Base-by-base conservation (phyloP, 2,888 invertebrate genomes). In the Xanthorhoe designata region DNA sequence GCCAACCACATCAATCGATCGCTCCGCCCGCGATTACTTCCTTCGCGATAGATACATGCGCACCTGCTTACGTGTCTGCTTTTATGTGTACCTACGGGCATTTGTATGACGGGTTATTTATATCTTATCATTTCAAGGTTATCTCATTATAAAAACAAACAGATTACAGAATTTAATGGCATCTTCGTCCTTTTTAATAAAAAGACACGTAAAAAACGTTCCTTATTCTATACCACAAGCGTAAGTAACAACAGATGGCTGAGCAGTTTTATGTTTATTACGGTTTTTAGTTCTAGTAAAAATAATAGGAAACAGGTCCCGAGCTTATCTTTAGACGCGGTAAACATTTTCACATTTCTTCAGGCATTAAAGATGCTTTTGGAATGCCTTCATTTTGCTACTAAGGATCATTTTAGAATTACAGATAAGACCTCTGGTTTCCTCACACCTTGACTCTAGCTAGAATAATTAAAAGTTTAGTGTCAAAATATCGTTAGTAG, bases 21-120 rank as follows among this genome's bases (percentile, higher is more conserved):
- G 47, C 17, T 51, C 35, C 35, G 47, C 47, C 29, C 18, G 47
- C 45, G 8, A 19, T 55, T 38, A 29, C n/a, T 38, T 62, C 55
- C 19, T 55, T 38, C 38, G 55, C 47, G 6, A 24, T 55, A 18
- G 18, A 54, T 54, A 47, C 47, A 15, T 15, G 47, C 47, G 15
- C 17, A 47, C 47, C 47, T 47, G 38, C 38, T 42, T 1, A 15
- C 47, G 4, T 47, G 17, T 47, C 7, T 17, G 15, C 45, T 15
- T 5, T 13, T n/a, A 13, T 2, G 17, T 17, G 15, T 47, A 7
- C 17, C n/a, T n/a, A n/a, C n/a, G n/a, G 15, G 17, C 13, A 17
- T 17, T 17, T 47, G 47, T 15, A 47, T 47, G 13, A 47, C 17
- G 17, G 15, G 7, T 3, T 13, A 3, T 42, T 13, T 13, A 13